Evolutionary conservation across 1,140 invertebrate species (phyloP).

Genomic region (Chrysoperla carnea): DNA sequence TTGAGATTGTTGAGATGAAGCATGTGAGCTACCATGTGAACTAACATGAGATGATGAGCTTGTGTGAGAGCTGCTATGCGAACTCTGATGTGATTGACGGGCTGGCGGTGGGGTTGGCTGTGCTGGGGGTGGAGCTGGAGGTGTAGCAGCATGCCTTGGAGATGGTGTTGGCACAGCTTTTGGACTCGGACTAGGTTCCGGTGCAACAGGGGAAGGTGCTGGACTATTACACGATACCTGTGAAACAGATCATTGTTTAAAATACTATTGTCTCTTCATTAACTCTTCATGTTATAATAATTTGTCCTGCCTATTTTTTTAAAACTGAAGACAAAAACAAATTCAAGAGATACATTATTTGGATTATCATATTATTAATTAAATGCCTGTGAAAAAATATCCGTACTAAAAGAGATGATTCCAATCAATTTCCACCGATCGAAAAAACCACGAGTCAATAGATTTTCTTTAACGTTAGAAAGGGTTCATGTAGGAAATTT

Average conservation of each 20-base stretch:
- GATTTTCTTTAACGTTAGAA: too few relatives aligned
- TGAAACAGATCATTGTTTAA: conserved; percentile 16
- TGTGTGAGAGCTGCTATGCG: conserved; percentile 8
- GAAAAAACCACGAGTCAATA: too few relatives aligned
- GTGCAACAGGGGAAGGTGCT: conserved; percentile 20
- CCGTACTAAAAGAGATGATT: too few relatives aligned
- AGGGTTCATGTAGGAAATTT: too few relatives aligned
- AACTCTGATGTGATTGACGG: conserved; percentile 7
- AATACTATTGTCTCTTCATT: background rate
- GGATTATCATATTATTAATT: too few relatives aligned
- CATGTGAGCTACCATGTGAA: conserved; percentile 6
- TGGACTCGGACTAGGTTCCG: conserved; percentile 28
- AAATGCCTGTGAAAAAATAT: too few relatives aligned
- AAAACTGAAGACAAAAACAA: too few relatives aligned
- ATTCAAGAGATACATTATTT: too few relatives aligned
- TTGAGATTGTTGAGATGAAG: conserved; percentile 30
- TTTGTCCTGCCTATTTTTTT: background rate
- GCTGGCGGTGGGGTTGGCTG: conserved; percentile 13
- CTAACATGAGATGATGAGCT: background rate
- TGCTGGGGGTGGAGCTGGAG: conserved; percentile 16
- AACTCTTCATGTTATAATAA: background rate
- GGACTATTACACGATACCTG: conserved; percentile 18
- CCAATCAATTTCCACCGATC: too few relatives aligned
- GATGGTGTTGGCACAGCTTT: conserved; percentile 33
- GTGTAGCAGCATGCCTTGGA: conserved; percentile 27